These are phyloP conservation scores for Eumaeus atala DNA, from an alignment of 1,140 invertebrate species.

Conservation along the genomic window DNA sequence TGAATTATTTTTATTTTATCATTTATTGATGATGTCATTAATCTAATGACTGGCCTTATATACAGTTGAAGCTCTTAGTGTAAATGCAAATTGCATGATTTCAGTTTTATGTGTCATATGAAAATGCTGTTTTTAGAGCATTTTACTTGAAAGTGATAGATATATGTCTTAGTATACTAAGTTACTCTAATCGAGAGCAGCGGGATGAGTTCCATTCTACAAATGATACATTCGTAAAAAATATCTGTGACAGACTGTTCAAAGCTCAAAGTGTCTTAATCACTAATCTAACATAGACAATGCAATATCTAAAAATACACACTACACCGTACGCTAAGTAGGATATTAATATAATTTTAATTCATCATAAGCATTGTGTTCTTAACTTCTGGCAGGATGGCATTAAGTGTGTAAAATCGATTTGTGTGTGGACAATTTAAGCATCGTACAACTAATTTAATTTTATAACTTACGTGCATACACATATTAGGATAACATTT, in stretches of 20 bases:
- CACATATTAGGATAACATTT: conserved; percentile 62
- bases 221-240: conserved; percentile 58
- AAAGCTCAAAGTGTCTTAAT: conserved; percentile 70
- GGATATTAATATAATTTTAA: conserved; percentile 64
- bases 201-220: conserved; percentile 40
- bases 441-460: conserved; percentile 61
- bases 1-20: conserved; percentile 55
- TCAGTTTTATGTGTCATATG: conserved; percentile 30
- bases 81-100: conserved; percentile 24
- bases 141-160: conserved; percentile 25
- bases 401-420: conserved; percentile 69
- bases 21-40: conserved; percentile 50
- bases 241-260: conserved; percentile 63
- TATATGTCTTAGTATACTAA: conserved; percentile 38
- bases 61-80: conserved; percentile 40
- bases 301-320: conserved; percentile 73
- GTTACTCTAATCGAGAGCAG: conserved; percentile 44
- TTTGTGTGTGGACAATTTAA: conserved; percentile 70
- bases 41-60: conserved; percentile 54
- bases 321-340: conserved; percentile 67
- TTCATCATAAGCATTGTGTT: conserved; percentile 71
- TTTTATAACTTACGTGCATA: conserved; percentile 58
- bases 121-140: conserved; percentile 33
- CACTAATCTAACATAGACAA: conserved; percentile 71
- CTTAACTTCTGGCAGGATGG: conserved; percentile 67